Conservation (phyloP, 2,113 vertebrate genomes). For the Ivindomyrus marchei region DNA sequence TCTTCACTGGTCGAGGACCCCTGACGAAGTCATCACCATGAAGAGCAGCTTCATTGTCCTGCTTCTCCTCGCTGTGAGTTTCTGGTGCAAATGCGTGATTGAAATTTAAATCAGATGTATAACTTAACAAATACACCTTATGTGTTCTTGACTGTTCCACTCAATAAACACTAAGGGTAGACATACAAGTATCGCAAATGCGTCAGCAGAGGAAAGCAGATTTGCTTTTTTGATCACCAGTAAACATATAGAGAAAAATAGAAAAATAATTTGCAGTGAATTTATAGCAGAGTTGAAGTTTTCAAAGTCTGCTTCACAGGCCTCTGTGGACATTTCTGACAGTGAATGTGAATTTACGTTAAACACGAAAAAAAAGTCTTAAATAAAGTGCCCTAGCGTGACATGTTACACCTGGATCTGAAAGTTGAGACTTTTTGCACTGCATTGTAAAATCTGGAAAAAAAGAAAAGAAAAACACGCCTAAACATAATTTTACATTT, state of each 20-base stretch:
- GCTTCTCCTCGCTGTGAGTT: constrained; percentile 14
- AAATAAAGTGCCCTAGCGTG: neutral
- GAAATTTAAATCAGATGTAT: too few relatives aligned
- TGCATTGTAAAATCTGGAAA: neutral
- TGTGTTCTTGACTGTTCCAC: neutral
- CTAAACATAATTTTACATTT: neutral
- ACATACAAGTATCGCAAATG: neutral
- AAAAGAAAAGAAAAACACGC: neutral
- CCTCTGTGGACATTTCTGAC: neutral
- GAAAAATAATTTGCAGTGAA: neutral
- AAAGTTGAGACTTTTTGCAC: neutral
- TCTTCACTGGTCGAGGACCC: neutral
- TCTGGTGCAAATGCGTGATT: neutral
- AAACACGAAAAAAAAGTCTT: neutral
- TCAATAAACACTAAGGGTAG: neutral
- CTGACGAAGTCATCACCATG: neutral
- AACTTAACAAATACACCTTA: neutral
- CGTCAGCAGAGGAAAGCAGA: neutral
- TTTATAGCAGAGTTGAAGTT: neutral
- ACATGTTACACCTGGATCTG: neutral
- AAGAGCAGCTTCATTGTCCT: neutral
- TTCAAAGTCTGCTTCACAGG: neutral
- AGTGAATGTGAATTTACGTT: neutral
- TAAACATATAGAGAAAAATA: neutral
- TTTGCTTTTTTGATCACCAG: neutral